phyloP scores from a whole-genome alignment of 2,113 vertebrate species.

The Serilophus lunatus region DNA sequence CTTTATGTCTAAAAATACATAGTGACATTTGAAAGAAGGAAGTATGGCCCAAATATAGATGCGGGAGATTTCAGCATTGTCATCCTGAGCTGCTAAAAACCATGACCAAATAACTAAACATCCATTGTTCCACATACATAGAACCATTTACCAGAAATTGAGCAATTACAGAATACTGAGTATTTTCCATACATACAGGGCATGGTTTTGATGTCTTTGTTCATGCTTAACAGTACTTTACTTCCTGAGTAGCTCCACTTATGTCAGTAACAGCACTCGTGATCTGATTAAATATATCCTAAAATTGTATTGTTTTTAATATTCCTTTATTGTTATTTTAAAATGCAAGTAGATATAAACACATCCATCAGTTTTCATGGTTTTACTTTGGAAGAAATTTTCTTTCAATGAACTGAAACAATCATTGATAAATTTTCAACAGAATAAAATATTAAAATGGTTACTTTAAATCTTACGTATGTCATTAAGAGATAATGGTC shows the following conservation, averaged over 20 bases:
- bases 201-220: neutral
- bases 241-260: neutral
- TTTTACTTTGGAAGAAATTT: neutral
- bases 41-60: constrained; percentile 52
- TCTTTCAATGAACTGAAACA: neutral
- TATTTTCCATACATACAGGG: neutral
- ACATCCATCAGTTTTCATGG: neutral
- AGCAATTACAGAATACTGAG: neutral
- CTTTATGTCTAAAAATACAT: constrained; percentile 29
- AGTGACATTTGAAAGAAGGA: constrained; percentile 65
- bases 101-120: neutral
- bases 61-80: constrained; percentile 51
- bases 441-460: neutral
- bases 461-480: neutral
- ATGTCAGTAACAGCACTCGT: neutral
- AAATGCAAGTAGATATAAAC: neutral
- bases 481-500: neutral
- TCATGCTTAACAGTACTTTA: neutral
- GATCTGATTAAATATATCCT: neutral
- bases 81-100: constrained; percentile 17
- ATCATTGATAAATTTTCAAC: neutral
- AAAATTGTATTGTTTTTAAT: neutral
- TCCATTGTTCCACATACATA: neutral
- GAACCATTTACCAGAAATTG: neutral
- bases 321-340: neutral